Base-by-base conservation (phyloP, 2,113 vertebrate species). In the Asarcornis scutulata region DNA sequence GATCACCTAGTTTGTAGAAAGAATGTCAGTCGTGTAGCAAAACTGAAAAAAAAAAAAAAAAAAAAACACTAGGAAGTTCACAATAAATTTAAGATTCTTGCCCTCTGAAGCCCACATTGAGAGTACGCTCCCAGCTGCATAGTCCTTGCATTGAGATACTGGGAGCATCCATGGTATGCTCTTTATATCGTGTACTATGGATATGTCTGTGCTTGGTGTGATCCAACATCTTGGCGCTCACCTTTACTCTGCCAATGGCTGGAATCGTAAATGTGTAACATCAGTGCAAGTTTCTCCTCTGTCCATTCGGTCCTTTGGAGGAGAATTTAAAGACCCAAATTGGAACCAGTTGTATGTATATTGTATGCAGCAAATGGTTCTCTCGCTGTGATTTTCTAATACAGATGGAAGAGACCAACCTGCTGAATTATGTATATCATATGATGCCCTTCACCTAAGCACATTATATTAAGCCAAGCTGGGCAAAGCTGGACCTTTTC, bases 111-210 rank as follows among this genome's bases (percentile, higher is more conserved):
- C 6, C 50, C 56, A 31, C 22, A 22, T 9, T 8, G 6, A 50
- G 4, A 2, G 1, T 34, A 22, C 48, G 15, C 3, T 72, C 32
- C 17, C 38, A 80, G n/a, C 22, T 72, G 25, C 1, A 0, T 17
- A 71, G 14, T n/a, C 25, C 53, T 63, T 64, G 67, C 55, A 0
- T 18, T 0, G 0, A 74, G 55, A 27, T 8, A 22, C 21, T 40
- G 50, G 17, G 29, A 68, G 3, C 5, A 32, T 52, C 38, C 1
- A 1, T 7, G 7, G 12, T n/a, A 21, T 12, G 36, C 21, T 7
- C 44, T 73, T 80, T 36, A 11, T 1, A 14, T 10, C 21, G 29
- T 0, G 10, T 55, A 22, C 34, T 36, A 26, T 34, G 36, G 50
- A 10, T n/a, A 11, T 11, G 7, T 15, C n/a, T 75, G 16, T 34